A percentile compares a stretch with the other conserved stretches of the same genome.
phyloP scores from a whole-genome alignment of 2,113 vertebrate genomes.

The Suncus etruscus region DNA sequence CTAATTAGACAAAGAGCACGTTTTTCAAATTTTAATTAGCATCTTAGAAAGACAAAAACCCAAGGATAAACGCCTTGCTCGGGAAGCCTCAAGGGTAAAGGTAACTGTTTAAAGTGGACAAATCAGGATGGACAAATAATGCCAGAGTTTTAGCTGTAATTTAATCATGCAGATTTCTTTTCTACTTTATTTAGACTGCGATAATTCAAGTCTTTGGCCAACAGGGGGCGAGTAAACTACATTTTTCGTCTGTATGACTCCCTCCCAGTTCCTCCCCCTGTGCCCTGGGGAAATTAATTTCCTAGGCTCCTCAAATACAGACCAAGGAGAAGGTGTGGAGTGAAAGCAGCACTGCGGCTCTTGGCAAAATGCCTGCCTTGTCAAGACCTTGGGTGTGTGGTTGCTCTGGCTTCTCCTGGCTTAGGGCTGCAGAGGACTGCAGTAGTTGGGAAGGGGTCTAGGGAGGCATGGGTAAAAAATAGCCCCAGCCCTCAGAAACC shows the following conservation, averaged over 20 bases:
- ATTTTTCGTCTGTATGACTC: slow-evolving; percentile 53
- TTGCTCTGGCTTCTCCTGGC: neutral
- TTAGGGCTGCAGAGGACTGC: slow-evolving; percentile 43
- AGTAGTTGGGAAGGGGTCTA: neutral
- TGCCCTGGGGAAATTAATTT: slow-evolving; percentile 68
- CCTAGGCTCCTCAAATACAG: slow-evolving; percentile 66
- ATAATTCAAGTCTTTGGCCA: slow-evolving; percentile 61
- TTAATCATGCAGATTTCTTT: neutral
- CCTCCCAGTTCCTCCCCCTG: neutral
- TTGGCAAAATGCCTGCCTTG: slow-evolving; percentile 37
- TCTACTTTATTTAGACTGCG: neutral
- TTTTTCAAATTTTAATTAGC: neutral
- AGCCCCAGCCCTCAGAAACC: neutral
- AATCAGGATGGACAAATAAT: slow-evolving; percentile 29
- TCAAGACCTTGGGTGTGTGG: slow-evolving; percentile 3
- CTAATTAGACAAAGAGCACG: slow-evolving; percentile 36
- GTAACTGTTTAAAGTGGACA: neutral
- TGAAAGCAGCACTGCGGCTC: neutral
- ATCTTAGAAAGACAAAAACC: neutral
- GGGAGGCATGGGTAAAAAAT: neutral
- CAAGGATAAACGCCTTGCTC: neutral
- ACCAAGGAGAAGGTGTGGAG: slow-evolving; percentile 54
- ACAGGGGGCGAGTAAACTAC: slow-evolving; percentile 79
- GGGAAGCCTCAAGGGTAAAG: neutral
- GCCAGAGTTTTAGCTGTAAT: slow-evolving; percentile 1